Conservation (phyloP, 1,140 invertebrate genomes). For the Macrotrachela quadricornifera region DNA sequence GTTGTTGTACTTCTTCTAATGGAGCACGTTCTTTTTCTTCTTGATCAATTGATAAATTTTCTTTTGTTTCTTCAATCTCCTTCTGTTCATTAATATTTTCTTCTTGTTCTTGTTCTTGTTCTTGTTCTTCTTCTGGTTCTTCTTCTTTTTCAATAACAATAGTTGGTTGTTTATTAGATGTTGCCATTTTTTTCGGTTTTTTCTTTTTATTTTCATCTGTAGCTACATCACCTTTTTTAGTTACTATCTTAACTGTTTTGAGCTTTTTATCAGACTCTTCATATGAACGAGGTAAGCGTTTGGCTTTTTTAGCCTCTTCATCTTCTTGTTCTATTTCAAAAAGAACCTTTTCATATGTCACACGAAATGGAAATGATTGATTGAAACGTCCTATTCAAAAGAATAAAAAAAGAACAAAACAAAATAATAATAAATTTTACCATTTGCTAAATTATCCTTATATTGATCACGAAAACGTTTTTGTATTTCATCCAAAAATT, state of each 20-base stretch:
- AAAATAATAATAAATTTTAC: background rate
- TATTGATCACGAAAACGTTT: slow-evolving; percentile 84
- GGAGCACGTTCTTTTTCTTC: background rate
- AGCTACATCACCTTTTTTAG: too few species aligned
- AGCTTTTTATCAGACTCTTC: too few species aligned
- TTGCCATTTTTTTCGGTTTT: slow-evolving; percentile 16
- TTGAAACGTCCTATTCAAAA: too few species aligned
- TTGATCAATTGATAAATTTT: slow-evolving; percentile 4
- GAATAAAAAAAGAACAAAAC: too few species aligned
- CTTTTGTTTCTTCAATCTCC: too few species aligned
- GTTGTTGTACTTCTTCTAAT: background rate
- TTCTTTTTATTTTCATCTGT: too few species aligned
- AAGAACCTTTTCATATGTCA: too few species aligned
- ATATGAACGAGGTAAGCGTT: slow-evolving; percentile 1
- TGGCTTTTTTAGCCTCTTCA: slow-evolving; percentile 6
- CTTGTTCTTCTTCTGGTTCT: background rate
- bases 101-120: background rate
- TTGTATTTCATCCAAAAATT: slow-evolving; percentile 83
- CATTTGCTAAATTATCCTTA: slow-evolving; percentile 42
- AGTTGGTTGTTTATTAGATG: background rate
- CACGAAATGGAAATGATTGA: too few species aligned
- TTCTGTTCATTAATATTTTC: slow-evolving; percentile 4
- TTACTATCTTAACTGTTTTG: background rate
- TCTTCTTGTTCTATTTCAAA: slow-evolving; percentile 10
- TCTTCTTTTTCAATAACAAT: background rate